Percentiles rank a stretch among this genome's conserved stretches.
phyloP scores from a whole-genome alignment of 2,888 invertebrate genomes.

The Drosophila algonquin region DNA sequence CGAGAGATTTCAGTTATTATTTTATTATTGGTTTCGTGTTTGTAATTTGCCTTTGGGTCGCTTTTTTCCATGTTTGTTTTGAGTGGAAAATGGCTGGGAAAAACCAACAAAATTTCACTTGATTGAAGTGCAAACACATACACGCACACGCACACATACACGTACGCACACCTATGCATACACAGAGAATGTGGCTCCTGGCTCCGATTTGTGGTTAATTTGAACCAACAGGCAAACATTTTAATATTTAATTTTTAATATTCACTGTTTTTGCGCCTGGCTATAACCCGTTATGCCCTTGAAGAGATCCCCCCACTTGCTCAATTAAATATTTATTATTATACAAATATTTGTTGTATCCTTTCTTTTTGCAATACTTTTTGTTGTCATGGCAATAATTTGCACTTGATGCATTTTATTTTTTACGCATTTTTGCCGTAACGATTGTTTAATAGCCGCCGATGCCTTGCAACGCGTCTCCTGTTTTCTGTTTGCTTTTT shows the following conservation, averaged over 20 bases:
- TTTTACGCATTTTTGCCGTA: conserved; percentile 35
- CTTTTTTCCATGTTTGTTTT: neutral
- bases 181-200: no score
- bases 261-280: conserved; percentile 22
- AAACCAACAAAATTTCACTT: conserved; percentile 6
- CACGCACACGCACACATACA: neutral
- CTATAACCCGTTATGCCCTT: conserved; percentile 18
- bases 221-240: conserved; percentile 17
- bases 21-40: neutral
- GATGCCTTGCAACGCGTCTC: conserved; percentile 40
- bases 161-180: neutral
- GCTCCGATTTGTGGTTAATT: conserved; percentile 25
- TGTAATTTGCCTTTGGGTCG: neutral
- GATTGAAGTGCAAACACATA: conserved; percentile 11
- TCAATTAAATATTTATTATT: conserved; percentile 8
- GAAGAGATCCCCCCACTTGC: neutral
- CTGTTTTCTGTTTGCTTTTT: conserved; percentile 34
- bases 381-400: conserved; percentile 37
- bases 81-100: conserved; percentile 4
- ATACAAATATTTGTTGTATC: neutral
- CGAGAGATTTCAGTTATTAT: neutral
- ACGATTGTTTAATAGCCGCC: conserved; percentile 66
- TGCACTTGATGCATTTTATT: conserved; percentile 31
- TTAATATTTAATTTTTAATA: conserved; percentile 13
- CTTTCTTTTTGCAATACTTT: conserved; percentile 5